Evolutionary conservation across 2,797 vertebrate genomes (phyloP).

Genomic region (Carduelis carduelis): DNA sequence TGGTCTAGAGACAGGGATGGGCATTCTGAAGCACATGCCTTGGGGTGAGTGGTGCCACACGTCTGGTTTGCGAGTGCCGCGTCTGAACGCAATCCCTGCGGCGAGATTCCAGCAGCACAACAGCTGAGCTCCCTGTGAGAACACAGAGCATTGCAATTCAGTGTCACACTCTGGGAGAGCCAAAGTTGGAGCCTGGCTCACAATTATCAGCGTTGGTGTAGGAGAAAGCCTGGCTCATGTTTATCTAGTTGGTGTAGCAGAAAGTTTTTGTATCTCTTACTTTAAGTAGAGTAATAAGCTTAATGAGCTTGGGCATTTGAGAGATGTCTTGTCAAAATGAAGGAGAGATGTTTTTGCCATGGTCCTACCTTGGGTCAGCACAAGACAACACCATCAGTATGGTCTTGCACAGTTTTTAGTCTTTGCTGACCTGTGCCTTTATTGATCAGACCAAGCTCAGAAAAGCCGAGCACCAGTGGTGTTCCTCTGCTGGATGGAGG

Average conservation of each 20-base stretch:
- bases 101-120: background rate
- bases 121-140: background rate
- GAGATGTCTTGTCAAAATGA: background rate
- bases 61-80: background rate
- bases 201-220: background rate
- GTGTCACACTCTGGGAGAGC: background rate
- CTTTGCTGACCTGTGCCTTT: background rate
- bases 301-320: background rate
- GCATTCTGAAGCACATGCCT: fast-evolving
- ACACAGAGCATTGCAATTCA: background rate
- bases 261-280: background rate
- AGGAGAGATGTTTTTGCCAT: background rate
- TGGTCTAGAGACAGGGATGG: background rate
- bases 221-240: background rate
- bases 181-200: background rate
- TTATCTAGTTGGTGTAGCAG: background rate
- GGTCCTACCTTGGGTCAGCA: background rate
- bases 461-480: background rate
- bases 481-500: background rate
- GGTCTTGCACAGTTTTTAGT: background rate
- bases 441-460: background rate
- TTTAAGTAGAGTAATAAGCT: background rate
- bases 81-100: fast-evolving
- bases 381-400: background rate
- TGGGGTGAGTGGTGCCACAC: fast-evolving